These are phyloP conservation scores for Oenanthe melanoleuca DNA, from an alignment of 2,113 vertebrate genomes.

Conservation along the genomic window DNA sequence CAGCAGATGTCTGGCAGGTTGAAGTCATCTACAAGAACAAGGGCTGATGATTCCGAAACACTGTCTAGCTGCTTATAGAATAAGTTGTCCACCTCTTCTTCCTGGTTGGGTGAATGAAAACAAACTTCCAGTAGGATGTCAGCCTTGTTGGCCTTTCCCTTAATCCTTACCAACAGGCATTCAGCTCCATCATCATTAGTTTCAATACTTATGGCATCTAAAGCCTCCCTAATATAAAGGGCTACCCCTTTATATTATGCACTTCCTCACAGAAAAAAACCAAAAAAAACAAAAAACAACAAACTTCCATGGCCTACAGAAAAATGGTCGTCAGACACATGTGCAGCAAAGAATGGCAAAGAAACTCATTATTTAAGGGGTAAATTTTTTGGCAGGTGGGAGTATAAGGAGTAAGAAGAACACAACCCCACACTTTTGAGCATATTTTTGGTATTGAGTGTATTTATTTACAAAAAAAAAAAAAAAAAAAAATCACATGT, in stretches of 20 bases:
- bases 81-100: too few relatives aligned
- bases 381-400: not conserved
- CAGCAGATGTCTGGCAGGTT: too few relatives aligned
- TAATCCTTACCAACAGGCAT: too few relatives aligned
- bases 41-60: too few relatives aligned
- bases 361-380: not conserved
- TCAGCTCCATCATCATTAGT: too few relatives aligned
- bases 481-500: not conserved
- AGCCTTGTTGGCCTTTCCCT: too few relatives aligned
- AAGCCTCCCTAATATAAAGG: too few relatives aligned
- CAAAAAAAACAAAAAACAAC: not conserved
- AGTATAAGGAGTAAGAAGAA: not conserved
- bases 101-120: too few relatives aligned
- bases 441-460: not conserved
- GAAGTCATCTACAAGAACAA: too few relatives aligned
- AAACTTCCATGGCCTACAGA: fast-evolving
- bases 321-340: not conserved
- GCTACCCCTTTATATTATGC: not conserved
- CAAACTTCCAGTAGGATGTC: too few relatives aligned
- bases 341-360: not conserved
- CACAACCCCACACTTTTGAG: not conserved
- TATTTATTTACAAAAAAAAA: not conserved
- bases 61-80: too few relatives aligned
- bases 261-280: not conserved
- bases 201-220: too few relatives aligned